Evolutionary conservation across 1,140 invertebrate species (phyloP).

Genomic region (Drosophila kurseongensis): DNA sequence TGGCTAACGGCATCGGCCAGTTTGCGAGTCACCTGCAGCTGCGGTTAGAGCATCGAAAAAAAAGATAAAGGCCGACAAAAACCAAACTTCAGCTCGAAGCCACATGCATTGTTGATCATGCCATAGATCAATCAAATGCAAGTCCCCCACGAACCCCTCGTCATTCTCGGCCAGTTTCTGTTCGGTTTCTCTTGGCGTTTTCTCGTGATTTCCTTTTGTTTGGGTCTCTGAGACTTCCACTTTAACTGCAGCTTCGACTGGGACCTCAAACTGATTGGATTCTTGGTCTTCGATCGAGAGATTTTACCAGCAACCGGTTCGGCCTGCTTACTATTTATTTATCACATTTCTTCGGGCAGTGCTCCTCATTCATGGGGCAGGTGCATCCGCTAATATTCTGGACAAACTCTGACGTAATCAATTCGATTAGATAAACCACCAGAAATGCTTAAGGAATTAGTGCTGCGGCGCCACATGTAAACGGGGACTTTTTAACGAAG

Average conservation of each 20-base stretch:
- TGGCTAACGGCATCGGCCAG: slow-evolving; percentile 45
- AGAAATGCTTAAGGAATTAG: slow-evolving; percentile 68
- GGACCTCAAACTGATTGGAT: slow-evolving; percentile 68
- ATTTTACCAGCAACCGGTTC: slow-evolving; percentile 51
- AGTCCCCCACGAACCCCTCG: slow-evolving; percentile 14
- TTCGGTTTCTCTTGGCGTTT: slow-evolving; percentile 42
- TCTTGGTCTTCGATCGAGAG: slow-evolving; percentile 51
- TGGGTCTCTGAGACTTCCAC: slow-evolving; percentile 26
- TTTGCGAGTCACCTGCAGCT: slow-evolving; percentile 44
- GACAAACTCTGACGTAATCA: slow-evolving; percentile 76
- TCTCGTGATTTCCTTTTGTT: slow-evolving; percentile 60
- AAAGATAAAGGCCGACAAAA: slow-evolving; percentile 2
- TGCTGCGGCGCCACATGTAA: slow-evolving; percentile 55
- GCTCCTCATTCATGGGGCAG: slow-evolving; percentile 61
- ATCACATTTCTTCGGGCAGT: slow-evolving; percentile 65
- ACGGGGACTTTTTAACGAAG: slow-evolving; percentile 17
- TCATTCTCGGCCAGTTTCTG: slow-evolving; percentile 23
- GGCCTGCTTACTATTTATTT: slow-evolving; percentile 76
- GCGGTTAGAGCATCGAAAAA: slow-evolving; percentile 18
- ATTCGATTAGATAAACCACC: slow-evolving; percentile 74
- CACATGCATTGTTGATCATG: slow-evolving; percentile 69
- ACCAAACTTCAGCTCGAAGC: slow-evolving; percentile 36
- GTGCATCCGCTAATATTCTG: slow-evolving; percentile 66
- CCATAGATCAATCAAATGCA: slow-evolving; percentile 82
- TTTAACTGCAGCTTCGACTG: slow-evolving; percentile 45